Evolutionary conservation across 2,797 vertebrate species (phyloP).

Genomic region (Urocyon cinereoargenteus): DNA sequence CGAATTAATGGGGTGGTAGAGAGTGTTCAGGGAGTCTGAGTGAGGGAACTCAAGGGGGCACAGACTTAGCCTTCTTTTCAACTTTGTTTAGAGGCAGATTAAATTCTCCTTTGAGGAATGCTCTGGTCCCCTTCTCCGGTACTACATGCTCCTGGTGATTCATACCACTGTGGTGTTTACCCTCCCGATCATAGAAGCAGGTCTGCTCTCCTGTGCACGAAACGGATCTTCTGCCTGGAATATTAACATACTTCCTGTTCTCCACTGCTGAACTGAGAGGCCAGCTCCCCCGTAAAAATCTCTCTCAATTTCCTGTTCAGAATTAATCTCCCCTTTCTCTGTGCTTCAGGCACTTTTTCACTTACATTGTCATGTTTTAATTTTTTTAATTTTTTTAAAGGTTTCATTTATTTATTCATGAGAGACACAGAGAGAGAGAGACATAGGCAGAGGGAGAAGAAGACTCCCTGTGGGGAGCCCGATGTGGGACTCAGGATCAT

Average conservation of each 20-base stretch:
- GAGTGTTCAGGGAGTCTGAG: background rate
- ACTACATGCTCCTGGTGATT: background rate
- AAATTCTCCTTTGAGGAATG: background rate
- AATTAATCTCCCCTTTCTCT: background rate
- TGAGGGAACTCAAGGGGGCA: background rate
- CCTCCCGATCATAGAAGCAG: background rate
- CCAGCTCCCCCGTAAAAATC: background rate
- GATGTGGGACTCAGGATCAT: too few species aligned
- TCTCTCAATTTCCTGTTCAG: background rate
- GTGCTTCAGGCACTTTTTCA: background rate
- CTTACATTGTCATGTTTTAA: background rate
- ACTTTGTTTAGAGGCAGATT: background rate
- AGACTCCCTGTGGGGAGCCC: too few species aligned
- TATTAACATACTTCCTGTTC: background rate
- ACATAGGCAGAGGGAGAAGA: too few species aligned
- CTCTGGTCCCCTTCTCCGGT: background rate
- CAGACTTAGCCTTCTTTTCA: background rate
- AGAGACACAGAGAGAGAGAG: too few species aligned
- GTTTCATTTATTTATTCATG: too few species aligned
- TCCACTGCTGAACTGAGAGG: background rate
- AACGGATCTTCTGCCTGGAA: background rate
- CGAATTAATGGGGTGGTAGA: too few species aligned
- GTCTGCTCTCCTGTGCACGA: too few species aligned
- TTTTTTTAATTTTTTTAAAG: too few species aligned
- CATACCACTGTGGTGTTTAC: rapidly evolving